Base-by-base conservation (phyloP, 2,888 invertebrate species). In the Adelognathus sp. region DNA sequence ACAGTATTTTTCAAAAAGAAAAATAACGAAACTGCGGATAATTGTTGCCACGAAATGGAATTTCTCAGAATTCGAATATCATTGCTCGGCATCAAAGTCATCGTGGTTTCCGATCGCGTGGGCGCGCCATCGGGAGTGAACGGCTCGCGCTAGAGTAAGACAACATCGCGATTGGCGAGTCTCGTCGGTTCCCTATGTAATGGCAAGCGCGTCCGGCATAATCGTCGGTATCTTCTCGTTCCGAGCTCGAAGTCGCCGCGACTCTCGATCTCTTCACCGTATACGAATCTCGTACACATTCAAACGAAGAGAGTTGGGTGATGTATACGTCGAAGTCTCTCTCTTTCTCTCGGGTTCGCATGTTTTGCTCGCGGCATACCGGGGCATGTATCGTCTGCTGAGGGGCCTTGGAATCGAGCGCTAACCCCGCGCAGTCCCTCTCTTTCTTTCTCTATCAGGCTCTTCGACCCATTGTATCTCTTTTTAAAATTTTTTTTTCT, bases 331-430 rank as follows among this genome's bases (percentile, higher is more conserved):
- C 36, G 60, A 36, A 56, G 60, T 36, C 69, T 70, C 67, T 60
- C 60, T 54, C 66, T n/a, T n/a, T n/a, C n/a, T n/a, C n/a, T n/a
- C 11, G 46, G 36, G 67, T 66, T 56, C 50, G 33, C 7, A 63
- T 36, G 61, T 24, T 33, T 58, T 24, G 44, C 67, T 81, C 50
- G 58, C 66, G 39, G 61, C 58, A 58, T 67, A 54, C 63, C 61
- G 46, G 21, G 69, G 44, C 70, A 81, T 79, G 63, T 73, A 56
- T 70, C 64, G 69, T 41, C 46, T 29, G 61, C 69, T 58, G 52
- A 16, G 67, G 77, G 82, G 80, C 84, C 85, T 86, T 86, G 85
- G 82, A 82, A 81, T 81, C 83, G 85, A 81, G 58, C 85, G 81
- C 82, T 85, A 83, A 85, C 85, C 85, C 81, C 79, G 74, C 54